Evolutionary conservation across 2,888 invertebrate genomes (phyloP).

Genomic region (Caenorhabditis wallacei): DNA sequence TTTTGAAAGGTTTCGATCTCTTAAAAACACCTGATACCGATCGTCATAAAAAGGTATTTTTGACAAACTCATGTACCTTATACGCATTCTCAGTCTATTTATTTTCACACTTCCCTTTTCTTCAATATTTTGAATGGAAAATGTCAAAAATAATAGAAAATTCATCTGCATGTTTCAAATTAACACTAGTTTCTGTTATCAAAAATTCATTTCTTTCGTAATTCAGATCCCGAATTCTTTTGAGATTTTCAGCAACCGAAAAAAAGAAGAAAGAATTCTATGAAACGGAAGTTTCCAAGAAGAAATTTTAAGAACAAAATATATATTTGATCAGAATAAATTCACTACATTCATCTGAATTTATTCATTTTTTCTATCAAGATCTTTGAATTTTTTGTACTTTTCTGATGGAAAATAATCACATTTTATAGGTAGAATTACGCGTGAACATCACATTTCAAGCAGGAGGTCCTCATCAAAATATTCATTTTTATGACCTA

Average conservation of each 20-base stretch:
- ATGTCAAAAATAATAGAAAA: no score
- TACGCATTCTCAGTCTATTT: no score
- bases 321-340: constrained; percentile 19
- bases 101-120: no score
- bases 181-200: no score
- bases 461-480: constrained; percentile 7
- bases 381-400: no score
- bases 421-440: background rate
- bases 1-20: constrained; percentile 34
- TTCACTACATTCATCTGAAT: constrained; percentile 8
- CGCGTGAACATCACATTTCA: constrained; percentile 43
- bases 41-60: constrained; percentile 17
- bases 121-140: no score
- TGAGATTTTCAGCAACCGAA: no score
- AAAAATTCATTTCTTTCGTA: no score
- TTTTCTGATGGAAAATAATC: constrained; percentile 20
- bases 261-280: no score
- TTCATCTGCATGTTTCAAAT: background rate
- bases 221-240: no score
- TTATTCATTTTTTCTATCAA: background rate
- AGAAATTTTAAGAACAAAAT: background rate
- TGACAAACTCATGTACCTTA: background rate
- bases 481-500: constrained; percentile 32
- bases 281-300: background rate
- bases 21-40: constrained; percentile 22